Evolutionary conservation across 2,888 invertebrate genomes (phyloP).

Genomic region (Erynnis tages): DNA sequence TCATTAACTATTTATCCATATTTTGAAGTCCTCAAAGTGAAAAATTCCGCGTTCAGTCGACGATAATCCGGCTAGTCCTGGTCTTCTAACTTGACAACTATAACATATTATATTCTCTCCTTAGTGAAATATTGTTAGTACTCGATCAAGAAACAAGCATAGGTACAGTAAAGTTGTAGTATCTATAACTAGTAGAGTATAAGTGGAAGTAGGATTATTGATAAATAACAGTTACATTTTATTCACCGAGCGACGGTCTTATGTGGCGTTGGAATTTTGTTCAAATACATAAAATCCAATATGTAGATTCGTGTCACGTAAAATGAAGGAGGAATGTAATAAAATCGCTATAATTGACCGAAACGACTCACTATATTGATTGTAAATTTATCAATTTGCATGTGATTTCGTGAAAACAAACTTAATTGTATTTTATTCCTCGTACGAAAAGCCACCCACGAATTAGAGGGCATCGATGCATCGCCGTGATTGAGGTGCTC

Average conservation of each 20-base stretch:
- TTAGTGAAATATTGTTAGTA: no score
- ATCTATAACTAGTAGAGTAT: no score
- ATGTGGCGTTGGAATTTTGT: constrained; percentile 39
- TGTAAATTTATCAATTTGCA: constrained; percentile 71
- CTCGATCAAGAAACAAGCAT: no score
- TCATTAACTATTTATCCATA: no score
- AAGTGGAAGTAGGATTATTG: no score
- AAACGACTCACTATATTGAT: constrained; percentile 58
- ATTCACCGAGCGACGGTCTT: constrained; percentile 36
- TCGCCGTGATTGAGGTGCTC: background rate
- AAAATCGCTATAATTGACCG: constrained; percentile 60
- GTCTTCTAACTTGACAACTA: no score
- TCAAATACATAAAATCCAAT: constrained; percentile 37
- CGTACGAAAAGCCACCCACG: constrained; percentile 34
- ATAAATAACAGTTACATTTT: background rate
- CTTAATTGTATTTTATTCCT: constrained; percentile 49
- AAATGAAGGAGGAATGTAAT: constrained; percentile 49
- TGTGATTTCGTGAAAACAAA: constrained; percentile 50
- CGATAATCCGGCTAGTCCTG: no score
- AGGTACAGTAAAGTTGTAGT: no score
- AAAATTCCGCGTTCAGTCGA: no score
- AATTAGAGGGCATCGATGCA: background rate
- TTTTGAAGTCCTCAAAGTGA: no score
- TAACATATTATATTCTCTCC: no score
- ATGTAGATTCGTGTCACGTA: constrained; percentile 41